These are phyloP conservation scores for Kobus ellipsiprymnus DNA, from an alignment of 2,113 vertebrate species.

Conservation along the genomic window DNA sequence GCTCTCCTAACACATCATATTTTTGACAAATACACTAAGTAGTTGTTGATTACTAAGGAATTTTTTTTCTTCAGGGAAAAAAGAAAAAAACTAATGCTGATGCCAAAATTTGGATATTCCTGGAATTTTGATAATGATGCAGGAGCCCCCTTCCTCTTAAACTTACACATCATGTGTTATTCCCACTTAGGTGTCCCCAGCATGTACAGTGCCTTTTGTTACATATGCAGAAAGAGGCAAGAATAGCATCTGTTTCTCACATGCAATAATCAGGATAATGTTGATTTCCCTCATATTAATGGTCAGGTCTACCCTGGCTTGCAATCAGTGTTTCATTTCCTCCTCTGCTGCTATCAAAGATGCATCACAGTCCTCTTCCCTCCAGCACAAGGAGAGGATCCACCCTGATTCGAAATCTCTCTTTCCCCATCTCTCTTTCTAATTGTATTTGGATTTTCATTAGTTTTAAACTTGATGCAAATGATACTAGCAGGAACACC, in stretches of 20 bases:
- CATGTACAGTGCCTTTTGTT: not conserved
- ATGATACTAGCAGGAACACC: not conserved
- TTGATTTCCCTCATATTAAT: not conserved
- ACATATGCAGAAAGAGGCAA: not conserved
- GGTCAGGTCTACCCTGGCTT: not conserved
- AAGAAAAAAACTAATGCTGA: not conserved
- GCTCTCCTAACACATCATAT: not conserved
- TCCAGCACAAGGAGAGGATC: not conserved
- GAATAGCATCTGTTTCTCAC: conserved; percentile 32
- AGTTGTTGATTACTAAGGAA: not conserved
- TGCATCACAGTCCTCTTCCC: not conserved
- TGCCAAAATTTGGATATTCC: not conserved
- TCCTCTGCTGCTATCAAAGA: not conserved
- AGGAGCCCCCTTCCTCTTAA: not conserved
- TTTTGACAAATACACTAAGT: not conserved
- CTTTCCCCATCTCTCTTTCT: not conserved
- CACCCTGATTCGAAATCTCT: not conserved
- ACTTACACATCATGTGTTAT: not conserved
- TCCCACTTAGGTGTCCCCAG: not conserved
- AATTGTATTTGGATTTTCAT: conserved; percentile 37
- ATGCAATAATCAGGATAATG: not conserved
- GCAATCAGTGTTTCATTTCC: conserved; percentile 37
- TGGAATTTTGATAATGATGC: not conserved
- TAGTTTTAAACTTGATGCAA: conserved; percentile 17
- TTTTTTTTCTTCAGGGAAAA: not conserved